Base-by-base conservation (phyloP, 1,140 invertebrate species). In the Hylaeus anthracinus region DNA sequence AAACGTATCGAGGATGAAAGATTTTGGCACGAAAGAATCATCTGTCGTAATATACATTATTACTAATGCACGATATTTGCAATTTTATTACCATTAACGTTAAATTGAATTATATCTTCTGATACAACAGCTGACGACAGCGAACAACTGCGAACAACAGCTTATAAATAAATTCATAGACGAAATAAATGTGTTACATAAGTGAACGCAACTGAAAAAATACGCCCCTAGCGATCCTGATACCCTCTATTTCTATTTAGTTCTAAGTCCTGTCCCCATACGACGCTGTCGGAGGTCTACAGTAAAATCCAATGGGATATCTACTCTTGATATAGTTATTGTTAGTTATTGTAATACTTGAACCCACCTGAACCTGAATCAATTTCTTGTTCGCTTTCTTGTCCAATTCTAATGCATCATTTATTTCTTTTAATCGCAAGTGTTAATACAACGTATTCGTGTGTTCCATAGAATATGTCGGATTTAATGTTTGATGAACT, bases 1-100 rank as follows among this genome's bases (percentile, higher is more conserved):
- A 82, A 90, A 92, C 61, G 86, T 67, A 14, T 81, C 58, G 55
- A 92, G 70, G 9, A 81, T 51, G 39, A 92, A 91, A 55, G 88
- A 53, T 39, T 58, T 75, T n/a, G 85, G 72, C 2, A 61, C 6
- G 70, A 92, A 84, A 12, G 74, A 2, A 6, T 51, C n/a, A 15
- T 83, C 39, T 37, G 84, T 82, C 3, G n/a, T 48, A 41, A 91
- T 88, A 14, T 75, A 60, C 90, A 91, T 91, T n/a, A 14, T 75
- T 58, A 8, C 15, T 14, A 3, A 1, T 37, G 26, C 3, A 10
- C 14, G 3, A 48, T 48, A 8, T 48, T 48, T 48, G 8, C 45
- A 5, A 48, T 48, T 26, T 26, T 6, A 48, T 48, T 48, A 48
- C 45, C 8, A 48, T 48, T 26, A 26, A 26, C 26, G 26, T 26